Evolutionary conservation across 53 echinoderm and acorn worm species (phyloP), one percentile per base, ranked within the genome.

Genomic region (Pentamera pediparva): DNA sequence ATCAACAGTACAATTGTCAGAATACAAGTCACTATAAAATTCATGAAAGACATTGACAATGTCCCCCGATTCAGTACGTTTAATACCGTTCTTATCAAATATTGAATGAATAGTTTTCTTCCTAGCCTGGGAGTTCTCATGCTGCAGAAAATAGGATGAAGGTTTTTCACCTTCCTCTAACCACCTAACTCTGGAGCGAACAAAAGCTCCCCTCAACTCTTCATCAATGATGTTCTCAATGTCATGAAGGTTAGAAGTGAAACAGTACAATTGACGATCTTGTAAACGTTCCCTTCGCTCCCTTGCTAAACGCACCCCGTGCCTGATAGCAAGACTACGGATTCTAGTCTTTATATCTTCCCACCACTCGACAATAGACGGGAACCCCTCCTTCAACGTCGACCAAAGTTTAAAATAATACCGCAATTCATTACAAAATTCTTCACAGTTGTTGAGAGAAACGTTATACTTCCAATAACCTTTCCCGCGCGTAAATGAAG

Each of bases 391-490:
- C 26, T 86, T 77, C 5, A 86, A 43, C 26, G 77, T 82, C 36
- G 39, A 32, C 82, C 82, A 87, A n/a, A 65, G 22, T n/a, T 25
- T 0, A 39, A 72, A 80, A 22, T 76, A 17, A 45, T 5, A 39
- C 2, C 48, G 34, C 17, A 80, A 79, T 6, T 83, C 69, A 3
- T 48, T 13, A n/a, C 63, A 32, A 83, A 82, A 78, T 8, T 53
- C 3, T 8, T 34, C 47, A 73, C 80, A 40, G 6, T 76, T 22
- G 17, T 75, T 47, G 4, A 84, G 17, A 5, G 51, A 80, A 27
- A 76, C 76, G 63, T 84, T 80, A 32, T 59, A 84, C 36, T 88
- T 84, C 89, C 80, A 88, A 30, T 39, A 51, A 3, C 84, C 80
- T 20, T 49, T 75, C 0, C 67, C 45, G 6, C 19, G 30, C 12